Conservation (phyloP, 2,888 invertebrate species). For the Cheilosia scutellata region DNA sequence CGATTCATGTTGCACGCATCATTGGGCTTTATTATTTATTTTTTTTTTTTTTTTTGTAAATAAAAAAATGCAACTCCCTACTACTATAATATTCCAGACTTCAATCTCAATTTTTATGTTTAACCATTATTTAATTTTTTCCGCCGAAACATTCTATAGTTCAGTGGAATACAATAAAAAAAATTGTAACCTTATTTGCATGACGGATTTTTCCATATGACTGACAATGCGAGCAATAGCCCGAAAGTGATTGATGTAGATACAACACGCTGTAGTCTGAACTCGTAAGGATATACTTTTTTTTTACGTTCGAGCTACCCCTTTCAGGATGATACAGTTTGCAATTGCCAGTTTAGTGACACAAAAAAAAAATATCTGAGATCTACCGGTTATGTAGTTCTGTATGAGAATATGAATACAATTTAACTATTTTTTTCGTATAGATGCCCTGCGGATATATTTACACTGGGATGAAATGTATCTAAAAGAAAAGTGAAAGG, state of each 20-base stretch:
- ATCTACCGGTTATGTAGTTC: background rate
- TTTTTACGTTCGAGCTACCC: background rate
- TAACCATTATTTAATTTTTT: background rate
- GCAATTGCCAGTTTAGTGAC: conserved; percentile 54
- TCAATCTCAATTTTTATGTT: background rate
- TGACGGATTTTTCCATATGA: conserved; percentile 48
- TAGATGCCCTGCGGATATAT: background rate
- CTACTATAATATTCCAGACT: too few relatives aligned
- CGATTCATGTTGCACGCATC: too few relatives aligned
- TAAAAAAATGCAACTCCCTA: too few relatives aligned
- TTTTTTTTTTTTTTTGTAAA: too few relatives aligned
- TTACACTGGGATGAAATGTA: conserved; percentile 10
- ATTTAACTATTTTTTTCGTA: conserved; percentile 18
- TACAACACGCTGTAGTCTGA: background rate
- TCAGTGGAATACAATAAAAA: conserved; percentile 12
- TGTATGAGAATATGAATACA: background rate
- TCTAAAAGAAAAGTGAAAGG: conserved; percentile 4
- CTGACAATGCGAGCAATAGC: conserved; percentile 50
- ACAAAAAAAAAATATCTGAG: conserved; percentile 18
- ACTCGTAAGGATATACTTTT: background rate
- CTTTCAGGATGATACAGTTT: conserved; percentile 40
- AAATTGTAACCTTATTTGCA: conserved; percentile 36
- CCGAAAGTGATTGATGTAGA: conserved; percentile 52
- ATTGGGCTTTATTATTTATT: too few relatives aligned
- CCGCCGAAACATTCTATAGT: conserved; percentile 2